These are phyloP conservation scores for Thecophora atra DNA, from an alignment of 2,888 invertebrate genomes.

Conservation along the genomic window DNA sequence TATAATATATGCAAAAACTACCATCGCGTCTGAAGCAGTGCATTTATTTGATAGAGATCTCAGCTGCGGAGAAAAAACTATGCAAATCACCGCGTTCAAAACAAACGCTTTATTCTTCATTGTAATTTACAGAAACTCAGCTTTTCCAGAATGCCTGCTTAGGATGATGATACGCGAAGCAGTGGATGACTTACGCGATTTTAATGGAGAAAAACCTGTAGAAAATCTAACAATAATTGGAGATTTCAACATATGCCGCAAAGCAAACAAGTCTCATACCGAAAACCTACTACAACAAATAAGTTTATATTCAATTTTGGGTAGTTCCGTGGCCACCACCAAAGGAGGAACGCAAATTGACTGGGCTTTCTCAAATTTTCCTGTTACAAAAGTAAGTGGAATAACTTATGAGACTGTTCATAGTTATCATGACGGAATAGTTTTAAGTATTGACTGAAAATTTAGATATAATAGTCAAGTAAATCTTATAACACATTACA, in stretches of 20 bases:
- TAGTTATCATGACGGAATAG: conserved; percentile 29
- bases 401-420: conserved; percentile 14
- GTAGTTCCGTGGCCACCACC: background rate
- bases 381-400: background rate
- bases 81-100: background rate
- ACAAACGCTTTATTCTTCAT: background rate
- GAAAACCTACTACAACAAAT: conserved; percentile 1
- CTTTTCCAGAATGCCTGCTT: background rate
- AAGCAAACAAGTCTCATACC: background rate
- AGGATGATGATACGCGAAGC: background rate
- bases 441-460: conserved; percentile 18
- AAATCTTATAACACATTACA: too few relatives aligned
- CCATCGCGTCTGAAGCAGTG: background rate
- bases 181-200: background rate
- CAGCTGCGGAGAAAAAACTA: background rate
- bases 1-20: background rate
- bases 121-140: background rate
- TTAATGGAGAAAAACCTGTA: conserved; percentile 13
- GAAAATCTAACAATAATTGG: conserved; percentile 24
- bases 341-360: conserved; percentile 35
- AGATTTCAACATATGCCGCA: conserved; percentile 23
- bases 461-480: too few relatives aligned
- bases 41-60: conserved; percentile 5
- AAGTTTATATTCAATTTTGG: background rate
- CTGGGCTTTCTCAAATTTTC: conserved; percentile 27